Conservation (phyloP, 2,113 vertebrate genomes). For the Tragelaphus scriptus region DNA sequence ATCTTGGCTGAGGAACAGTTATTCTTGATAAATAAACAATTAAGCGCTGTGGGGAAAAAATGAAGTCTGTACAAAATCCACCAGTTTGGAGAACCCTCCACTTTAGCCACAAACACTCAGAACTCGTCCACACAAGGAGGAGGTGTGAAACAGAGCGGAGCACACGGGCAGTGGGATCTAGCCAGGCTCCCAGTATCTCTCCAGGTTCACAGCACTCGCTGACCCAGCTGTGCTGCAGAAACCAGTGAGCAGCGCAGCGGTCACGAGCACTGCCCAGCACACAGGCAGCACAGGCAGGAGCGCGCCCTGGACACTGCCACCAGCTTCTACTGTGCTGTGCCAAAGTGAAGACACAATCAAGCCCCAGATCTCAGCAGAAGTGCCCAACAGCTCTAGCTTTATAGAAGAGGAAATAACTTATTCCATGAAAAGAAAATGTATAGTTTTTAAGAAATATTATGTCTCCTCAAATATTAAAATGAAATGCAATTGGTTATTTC, state of each 20-base stretch:
- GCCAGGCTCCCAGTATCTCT: too few relatives aligned
- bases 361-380: not conserved
- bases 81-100: not conserved
- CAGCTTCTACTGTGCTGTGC: not conserved
- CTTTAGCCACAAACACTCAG: not conserved
- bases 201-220: rapidly evolving
- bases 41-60: not conserved
- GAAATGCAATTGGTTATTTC: not conserved
- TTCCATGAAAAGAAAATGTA: not conserved
- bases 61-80: not conserved
- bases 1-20: not conserved
- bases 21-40: not conserved
- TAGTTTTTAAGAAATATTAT: not conserved
- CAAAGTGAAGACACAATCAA: not conserved
- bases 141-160: rapidly evolving
- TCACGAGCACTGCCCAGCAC: not conserved
- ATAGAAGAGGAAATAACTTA: not conserved
- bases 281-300: not conserved
- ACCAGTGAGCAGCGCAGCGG: rapidly evolving
- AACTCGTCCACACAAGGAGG: not conserved
- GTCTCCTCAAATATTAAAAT: not conserved
- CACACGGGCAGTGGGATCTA: too few relatives aligned
- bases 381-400: not conserved
- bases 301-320: rapidly evolving
- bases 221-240: not conserved